Evolutionary conservation across 1,140 invertebrate genomes (phyloP).

Genomic region (Ooceraea biroi): DNA sequence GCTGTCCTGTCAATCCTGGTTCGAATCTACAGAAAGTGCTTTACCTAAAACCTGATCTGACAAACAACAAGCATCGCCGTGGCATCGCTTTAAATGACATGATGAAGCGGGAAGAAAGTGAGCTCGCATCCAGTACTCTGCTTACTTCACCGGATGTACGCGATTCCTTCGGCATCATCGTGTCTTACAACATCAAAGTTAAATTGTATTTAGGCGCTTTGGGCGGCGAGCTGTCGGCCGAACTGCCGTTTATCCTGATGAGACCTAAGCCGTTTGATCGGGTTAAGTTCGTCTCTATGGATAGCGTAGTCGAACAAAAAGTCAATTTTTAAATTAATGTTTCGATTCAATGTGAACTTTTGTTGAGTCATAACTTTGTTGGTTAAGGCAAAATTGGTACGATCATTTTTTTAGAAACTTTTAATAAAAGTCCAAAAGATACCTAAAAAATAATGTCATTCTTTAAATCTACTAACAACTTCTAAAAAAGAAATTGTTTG

Average conservation of each 20-base stretch:
- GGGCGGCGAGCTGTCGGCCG: slow-evolving; percentile 96
- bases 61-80: slow-evolving; percentile 94
- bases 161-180: slow-evolving; percentile 95
- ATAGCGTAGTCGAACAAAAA: slow-evolving; percentile 65
- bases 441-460: too few species aligned
- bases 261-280: slow-evolving; percentile 92
- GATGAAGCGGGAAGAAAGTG: slow-evolving; percentile 94
- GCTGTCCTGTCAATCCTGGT: slow-evolving; percentile 97
- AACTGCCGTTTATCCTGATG: slow-evolving; percentile 99
- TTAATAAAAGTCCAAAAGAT: too few species aligned
- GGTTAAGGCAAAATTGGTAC: too few species aligned
- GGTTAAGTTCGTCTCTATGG: slow-evolving; percentile 78
- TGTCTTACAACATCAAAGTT: slow-evolving; percentile 97
- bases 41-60: slow-evolving; percentile 93
- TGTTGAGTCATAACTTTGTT: too few species aligned
- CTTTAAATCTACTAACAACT: too few species aligned
- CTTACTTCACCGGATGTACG: slow-evolving; percentile 92
- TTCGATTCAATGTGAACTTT: neutral
- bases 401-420: too few species aligned
- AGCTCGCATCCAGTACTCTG: slow-evolving; percentile 98
- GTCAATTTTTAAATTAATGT: slow-evolving; percentile 51
- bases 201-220: slow-evolving; percentile 97
- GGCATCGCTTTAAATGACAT: slow-evolving; percentile 98
- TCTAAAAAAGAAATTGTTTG: too few species aligned
- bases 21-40: slow-evolving; percentile 97